phyloP scores from a whole-genome alignment of 2,888 invertebrate species.

The Sepioteuthis lessoniana region DNA sequence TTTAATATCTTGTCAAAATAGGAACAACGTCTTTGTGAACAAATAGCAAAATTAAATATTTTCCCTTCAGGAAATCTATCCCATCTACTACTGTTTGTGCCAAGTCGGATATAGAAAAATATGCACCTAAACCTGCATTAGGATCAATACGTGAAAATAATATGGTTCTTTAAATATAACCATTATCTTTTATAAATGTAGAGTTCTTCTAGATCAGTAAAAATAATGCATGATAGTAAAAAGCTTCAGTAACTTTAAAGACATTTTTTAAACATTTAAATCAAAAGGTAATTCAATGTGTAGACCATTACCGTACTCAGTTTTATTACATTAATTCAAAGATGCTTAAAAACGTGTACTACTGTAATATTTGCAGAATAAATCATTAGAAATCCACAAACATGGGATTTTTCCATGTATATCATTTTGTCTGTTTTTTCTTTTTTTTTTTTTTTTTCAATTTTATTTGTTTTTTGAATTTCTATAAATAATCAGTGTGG shows the following conservation, averaged over 20 bases:
- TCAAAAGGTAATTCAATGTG: not conserved
- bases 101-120: not conserved
- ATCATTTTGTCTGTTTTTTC: not conserved
- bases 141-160: not conserved
- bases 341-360: conserved; percentile 3
- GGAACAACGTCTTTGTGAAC: not conserved
- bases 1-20: not conserved
- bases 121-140: not conserved
- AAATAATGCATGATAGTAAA: not conserved
- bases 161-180: not conserved
- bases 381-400: not conserved
- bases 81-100: conserved; percentile 15
- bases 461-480: too few relatives aligned
- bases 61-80: conserved; percentile 33
- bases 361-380: not conserved
- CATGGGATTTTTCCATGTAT: not conserved
- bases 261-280: not conserved
- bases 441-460: not conserved
- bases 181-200: not conserved
- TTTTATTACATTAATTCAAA: conserved; percentile 16
- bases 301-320: not conserved
- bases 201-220: not conserved
- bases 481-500: not conserved
- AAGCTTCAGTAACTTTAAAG: not conserved
- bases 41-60: conserved; percentile 2